A percentile compares a stretch with the other conserved stretches of the same genome.
Conservation (phyloP, 2,113 vertebrate genomes). For the Microtus richardsoni region DNA sequence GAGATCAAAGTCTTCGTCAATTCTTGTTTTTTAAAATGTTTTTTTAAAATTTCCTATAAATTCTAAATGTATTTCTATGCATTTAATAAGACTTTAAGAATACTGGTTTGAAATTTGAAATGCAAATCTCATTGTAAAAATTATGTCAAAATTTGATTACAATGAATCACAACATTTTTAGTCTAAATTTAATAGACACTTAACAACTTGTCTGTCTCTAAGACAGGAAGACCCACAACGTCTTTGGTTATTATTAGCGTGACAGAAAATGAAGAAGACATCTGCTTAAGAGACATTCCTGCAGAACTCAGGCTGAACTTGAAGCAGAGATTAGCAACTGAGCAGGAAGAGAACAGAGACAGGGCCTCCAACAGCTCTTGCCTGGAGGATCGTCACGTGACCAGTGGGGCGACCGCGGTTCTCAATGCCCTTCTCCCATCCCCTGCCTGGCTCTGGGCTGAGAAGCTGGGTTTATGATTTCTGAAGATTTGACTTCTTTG, state of each 20-base stretch:
- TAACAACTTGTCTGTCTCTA: slow-evolving; percentile 24
- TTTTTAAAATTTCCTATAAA: not conserved
- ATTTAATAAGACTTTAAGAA: slow-evolving; percentile 34
- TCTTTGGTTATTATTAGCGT: slow-evolving; percentile 66
- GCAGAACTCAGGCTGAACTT: slow-evolving; percentile 34
- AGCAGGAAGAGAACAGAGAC: slow-evolving; percentile 45
- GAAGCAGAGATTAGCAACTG: slow-evolving; percentile 54
- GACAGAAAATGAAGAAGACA: slow-evolving; percentile 55
- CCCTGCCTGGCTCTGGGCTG: not conserved
- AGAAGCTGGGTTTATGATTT: slow-evolving; percentile 45
- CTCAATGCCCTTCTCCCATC: slow-evolving; percentile 59
- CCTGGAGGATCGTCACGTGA: not conserved
- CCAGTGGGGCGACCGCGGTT: not conserved
- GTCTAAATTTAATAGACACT: slow-evolving; percentile 36
- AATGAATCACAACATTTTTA: slow-evolving; percentile 31
- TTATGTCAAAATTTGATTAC: slow-evolving; percentile 7
- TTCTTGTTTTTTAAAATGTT: not conserved
- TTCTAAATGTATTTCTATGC: not conserved
- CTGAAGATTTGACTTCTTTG: slow-evolving; percentile 29
- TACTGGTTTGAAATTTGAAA: slow-evolving; percentile 25
- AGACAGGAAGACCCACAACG: not conserved
- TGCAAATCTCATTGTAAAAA: slow-evolving; percentile 19
- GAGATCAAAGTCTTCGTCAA: not conserved
- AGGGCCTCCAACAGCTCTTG: slow-evolving; percentile 33
- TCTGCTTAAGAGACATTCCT: slow-evolving; percentile 57